Evolutionary conservation across 2,888 invertebrate genomes (phyloP), one percentile per base, ranked within the genome.

Genomic region (Drosophila mettleri): DNA sequence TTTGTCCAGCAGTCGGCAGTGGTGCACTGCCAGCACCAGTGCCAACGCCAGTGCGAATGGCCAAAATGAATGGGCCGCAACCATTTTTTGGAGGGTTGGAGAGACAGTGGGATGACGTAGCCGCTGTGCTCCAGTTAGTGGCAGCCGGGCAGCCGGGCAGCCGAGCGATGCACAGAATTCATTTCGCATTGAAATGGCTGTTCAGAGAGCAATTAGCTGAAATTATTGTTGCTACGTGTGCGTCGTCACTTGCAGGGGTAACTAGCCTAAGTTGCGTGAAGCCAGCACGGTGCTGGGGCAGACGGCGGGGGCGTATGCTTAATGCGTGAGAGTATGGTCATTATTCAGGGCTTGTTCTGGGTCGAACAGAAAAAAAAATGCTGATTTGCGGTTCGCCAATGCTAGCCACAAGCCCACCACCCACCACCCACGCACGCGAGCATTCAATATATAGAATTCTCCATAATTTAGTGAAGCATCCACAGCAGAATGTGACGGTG

Each of bases 221-320:
- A 90, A 86, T 90, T 90, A 90, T 88, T 86, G 89, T 78, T 78
- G 69, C 78, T 82, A 88, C 87, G 88, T 90, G 90, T 81, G 86
- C 80, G 83, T 80, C 88, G 86, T 78, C 86, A 86, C 88, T 85
- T 64, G 63, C 63, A 27, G 46, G 61, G 64, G 62, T 63, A 43
- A 59, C 55, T 46, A 43, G 38, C 43, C 46, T 46, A 43, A 22
- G 49, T 8, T 18, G 36, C 8, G 8, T 16, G 43, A 5, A 45
- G 51, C 29, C 12, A 10, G 14, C 31, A 16, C 24, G 36, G 18
- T 16, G 9, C 67, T 10, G 27, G 14, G 16, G 31, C 2, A 7
- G 16, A 38, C 4, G 8, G 45, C 24, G 53, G 62, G 65, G 75
- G 81, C 83, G 86, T 80, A 78, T 78, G 69, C 78, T 67, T 86